Base-by-base conservation (phyloP, 2,797 vertebrate genomes). In the Cynopterus sphinx region DNA sequence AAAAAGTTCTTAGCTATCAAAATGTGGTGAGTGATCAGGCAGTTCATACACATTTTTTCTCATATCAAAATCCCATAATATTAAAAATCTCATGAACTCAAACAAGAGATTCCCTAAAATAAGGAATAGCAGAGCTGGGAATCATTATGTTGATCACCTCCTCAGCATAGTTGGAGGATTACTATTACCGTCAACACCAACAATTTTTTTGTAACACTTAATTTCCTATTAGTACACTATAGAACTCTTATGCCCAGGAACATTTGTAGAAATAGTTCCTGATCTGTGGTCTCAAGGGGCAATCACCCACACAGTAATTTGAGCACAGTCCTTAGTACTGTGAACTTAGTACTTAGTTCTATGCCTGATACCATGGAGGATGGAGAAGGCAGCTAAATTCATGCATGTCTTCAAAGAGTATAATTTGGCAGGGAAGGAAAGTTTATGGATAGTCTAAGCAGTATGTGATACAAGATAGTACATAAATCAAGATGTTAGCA, bases 21-120 rank as follows among this genome's bases (percentile, higher is more conserved):
- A 41, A 85, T 43, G 11, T 67, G 36, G 10, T 77, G 22, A 78
- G 33, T 61, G n/a, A 63, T 70, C 43, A 94, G 36, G 31, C 63
- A 91, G 16, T 16, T 82, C 26, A 79, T 90, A 88, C 81, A 84
- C 9, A 68, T 74, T 75, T 91, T 90, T 22, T 89, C 3, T 71
- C 39, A 75, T 31, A 87, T 46, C 26, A 77, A 74, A 86, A 82
- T 55, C 9, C 7, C 73, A 89, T 21, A 81, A 46, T 57, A 61
- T 63, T 74, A 59, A 31, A 84, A 55, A 83, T 90, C 0, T 39
- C 53, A 9, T 21, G 31, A 73, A 70, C 22, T 94, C 43, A 94
- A 94, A 77, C 81, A 73, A 92, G 61, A 68, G 22, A 88, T 51
- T 85, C 89, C 36, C 65, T 11, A 87, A 91, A 88, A n/a, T 4